Base-by-base conservation (phyloP, 1,140 invertebrate genomes). In the Conus betulinus region DNA sequence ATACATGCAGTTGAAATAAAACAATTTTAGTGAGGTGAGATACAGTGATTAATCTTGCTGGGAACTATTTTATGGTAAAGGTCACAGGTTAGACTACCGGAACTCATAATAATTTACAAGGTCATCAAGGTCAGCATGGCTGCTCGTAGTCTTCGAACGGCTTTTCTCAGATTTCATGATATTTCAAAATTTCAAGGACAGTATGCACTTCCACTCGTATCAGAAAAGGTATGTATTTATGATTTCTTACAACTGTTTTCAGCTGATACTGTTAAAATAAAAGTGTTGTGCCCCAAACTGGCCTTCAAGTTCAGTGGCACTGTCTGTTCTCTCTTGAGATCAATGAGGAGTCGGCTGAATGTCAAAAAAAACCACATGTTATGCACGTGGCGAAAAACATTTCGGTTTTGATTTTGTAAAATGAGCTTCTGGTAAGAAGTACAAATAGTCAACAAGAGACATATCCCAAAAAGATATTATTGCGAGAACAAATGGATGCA, bases 61-160 rank as follows among this genome's bases (percentile, higher is more conserved):
- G 23, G 85, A 17, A 76, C 67, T 78, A 74, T 76, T 8, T 76
- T 74, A 76, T 86, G 20, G 67, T 13, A 85, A 5, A 71, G 25
- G 67, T 67, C 67, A 86, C 25, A 76, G 85, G 52, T 86, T 23
- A 86, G n/a, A 5, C 25, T 39, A 76, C 81, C 87, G 82, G 82
- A 84, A 88, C 27, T 71, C 81, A 55, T 39, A 23, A 81, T 60
- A 76, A 71, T 17, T 71, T 57, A 11, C 87, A 88, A 84, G 81
- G 81, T 83, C 81, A 60, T 84, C 79, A 88, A 88, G 79, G 87
- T 88, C 87, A 88, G n/a, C 87, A 88, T 88, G 82, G 82, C 82
- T 81, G 81, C 39, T 11, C 39, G 81, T 71, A 27, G 57, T 84
- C 27, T 83, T 25, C 67, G 63, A 84, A 60, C 82, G 81, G 79